Evolutionary conservation across 2,888 invertebrate species (phyloP), one percentile per base, ranked within the genome.

Genomic region (Euphydryas editha): DNA sequence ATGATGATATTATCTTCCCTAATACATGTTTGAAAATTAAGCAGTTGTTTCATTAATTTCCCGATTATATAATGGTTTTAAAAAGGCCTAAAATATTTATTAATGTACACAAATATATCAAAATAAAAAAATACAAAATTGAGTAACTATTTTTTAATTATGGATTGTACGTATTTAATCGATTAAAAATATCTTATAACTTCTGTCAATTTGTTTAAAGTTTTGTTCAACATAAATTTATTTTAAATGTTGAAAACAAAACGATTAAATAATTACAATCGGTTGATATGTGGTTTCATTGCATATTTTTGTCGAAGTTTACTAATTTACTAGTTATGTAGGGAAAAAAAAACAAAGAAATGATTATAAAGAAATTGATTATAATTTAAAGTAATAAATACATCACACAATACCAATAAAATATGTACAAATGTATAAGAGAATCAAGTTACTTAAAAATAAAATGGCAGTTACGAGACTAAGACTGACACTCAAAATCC

Each of bases 1-100:
- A 84, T 87, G 86, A 80, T 84, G 71, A 85, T 88, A 87, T 90
- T 90, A 86, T 80, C 87, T 91, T 92, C 90, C 90, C 87, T 81
- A 88, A 88, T 90, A 88, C 81, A 90, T 90, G 88, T 89, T 90
- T 83, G 79, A 86, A 89, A 86, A 79, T 78, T 73, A 75, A 21
- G 42, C 65, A 46, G 39, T 67, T 73, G 77, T 84, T 86, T 83
- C 71, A 75, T 80, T 82, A 51, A 17, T 21, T 21, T 49, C 18
- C 10, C n/a, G n/a, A 15, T 3, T n/a, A n/a, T 5, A 30, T 30
- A 30, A 2, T 2, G 5, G 5, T 30, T 4, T 8, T 0, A 2
- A 3, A 1, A 30, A 30, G n/a, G n/a, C n/a, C n/a, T n/a, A 30
- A 30, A 30, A 30, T 30, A 30, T 30, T 30, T 7, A 30, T 30